phyloP scores from a whole-genome alignment of 30 jellyfish, hydroid and myxozoan species.

The Hydractinia echinata region DNA sequence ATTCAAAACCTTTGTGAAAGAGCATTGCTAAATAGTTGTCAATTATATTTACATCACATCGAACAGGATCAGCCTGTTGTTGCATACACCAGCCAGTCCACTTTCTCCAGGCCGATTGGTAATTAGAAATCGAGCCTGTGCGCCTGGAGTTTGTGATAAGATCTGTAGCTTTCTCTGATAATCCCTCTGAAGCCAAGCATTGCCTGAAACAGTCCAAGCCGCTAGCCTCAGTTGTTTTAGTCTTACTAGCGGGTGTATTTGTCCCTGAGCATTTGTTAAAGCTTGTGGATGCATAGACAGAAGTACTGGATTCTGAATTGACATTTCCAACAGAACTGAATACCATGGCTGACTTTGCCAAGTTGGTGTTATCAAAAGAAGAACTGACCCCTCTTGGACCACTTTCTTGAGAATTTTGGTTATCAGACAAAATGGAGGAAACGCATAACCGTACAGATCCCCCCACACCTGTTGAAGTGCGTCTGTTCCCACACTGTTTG shows the following conservation, averaged over 20 bases:
- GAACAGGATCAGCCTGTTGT: constrained; percentile 42
- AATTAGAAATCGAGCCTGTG: constrained; percentile 41
- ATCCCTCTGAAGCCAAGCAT: constrained; percentile 33
- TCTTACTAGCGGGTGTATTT: constrained; percentile 11
- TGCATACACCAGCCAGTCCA: constrained; percentile 42
- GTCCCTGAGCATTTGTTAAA: background rate
- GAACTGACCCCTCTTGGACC: no score
- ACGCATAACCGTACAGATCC: no score
- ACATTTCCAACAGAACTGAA: background rate
- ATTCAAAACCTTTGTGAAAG: constrained; percentile 25
- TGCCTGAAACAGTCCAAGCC: constrained; percentile 51
- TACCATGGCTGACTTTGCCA: no score
- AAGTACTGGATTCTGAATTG: constrained; percentile 17
- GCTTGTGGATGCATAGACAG: background rate
- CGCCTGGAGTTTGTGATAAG: constrained; percentile 51
- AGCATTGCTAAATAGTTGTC: constrained; percentile 21
- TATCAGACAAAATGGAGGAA: no score
- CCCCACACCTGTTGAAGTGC: no score
- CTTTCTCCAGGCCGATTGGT: constrained; percentile 51
- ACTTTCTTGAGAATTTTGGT: no score
- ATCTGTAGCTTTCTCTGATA: constrained; percentile 33
- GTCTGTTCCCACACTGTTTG: no score
- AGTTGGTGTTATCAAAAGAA: no score
- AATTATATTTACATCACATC: constrained; percentile 27
- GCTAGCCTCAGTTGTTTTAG: constrained; percentile 14